Evolutionary conservation across 2,888 invertebrate genomes (phyloP).

Genomic region (Cheilosia pagana): DNA sequence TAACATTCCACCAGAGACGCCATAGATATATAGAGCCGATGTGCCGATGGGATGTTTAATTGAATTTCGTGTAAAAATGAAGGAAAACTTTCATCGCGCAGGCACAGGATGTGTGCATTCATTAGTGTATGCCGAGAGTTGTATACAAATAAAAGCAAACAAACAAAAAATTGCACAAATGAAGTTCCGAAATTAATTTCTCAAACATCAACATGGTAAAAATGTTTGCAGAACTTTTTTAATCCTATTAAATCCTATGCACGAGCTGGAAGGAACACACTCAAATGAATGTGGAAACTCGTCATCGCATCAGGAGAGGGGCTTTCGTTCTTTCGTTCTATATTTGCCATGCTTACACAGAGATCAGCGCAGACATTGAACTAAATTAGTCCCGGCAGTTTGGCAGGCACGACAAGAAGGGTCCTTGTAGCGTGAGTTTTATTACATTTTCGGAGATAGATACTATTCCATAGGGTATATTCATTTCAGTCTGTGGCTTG

Average conservation of each 20-base stretch:
- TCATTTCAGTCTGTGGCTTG: not conserved
- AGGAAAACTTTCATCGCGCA: slow-evolving; percentile 11
- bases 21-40: not conserved
- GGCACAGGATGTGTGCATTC: slow-evolving; percentile 37
- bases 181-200: slow-evolving; percentile 51
- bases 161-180: not conserved
- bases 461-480: slow-evolving; percentile 21
- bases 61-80: slow-evolving; percentile 44
- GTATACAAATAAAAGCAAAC: not conserved
- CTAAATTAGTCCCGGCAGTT: slow-evolving; percentile 13
- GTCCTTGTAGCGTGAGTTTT: slow-evolving; percentile 2
- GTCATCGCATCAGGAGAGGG: slow-evolving; percentile 4
- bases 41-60: slow-evolving; percentile 13
- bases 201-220: slow-evolving; percentile 56
- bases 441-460: not conserved
- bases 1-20: slow-evolving; percentile 9
- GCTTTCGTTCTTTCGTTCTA: no score
- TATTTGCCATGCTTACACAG: slow-evolving; percentile 27
- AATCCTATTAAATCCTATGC: slow-evolving; percentile 41
- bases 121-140: slow-evolving; percentile 8
- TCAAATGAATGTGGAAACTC: slow-evolving; percentile 6
- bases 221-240: slow-evolving; percentile 62
- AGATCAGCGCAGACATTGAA: slow-evolving; percentile 32
- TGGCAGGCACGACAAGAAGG: not conserved
- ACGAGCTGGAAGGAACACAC: slow-evolving; percentile 19